A percentile compares a stretch with the other conserved stretches of the same genome.
Conservation (phyloP, 1,140 invertebrate species). For the Drosophila bipectinata region DNA sequence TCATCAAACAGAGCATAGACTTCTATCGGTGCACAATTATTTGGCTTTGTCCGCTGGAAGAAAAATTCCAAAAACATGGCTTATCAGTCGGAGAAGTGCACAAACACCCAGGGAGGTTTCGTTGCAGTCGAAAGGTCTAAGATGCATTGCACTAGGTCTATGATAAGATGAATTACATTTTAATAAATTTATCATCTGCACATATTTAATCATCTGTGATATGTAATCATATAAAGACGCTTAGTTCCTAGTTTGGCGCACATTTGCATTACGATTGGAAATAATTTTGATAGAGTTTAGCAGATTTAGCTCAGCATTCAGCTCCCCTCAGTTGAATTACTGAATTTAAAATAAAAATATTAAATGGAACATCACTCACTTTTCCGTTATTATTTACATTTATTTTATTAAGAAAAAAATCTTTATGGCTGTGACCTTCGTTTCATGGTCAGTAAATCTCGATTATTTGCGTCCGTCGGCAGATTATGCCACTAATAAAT, state of each 20-base stretch:
- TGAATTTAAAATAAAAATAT: not conserved
- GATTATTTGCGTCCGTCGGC: constrained; percentile 1
- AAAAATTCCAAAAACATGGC: constrained; percentile 34
- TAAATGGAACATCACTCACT: not conserved
- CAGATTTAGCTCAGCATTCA: no score
- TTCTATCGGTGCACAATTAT: constrained; percentile 43
- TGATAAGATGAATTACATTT: constrained; percentile 7
- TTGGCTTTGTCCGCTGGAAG: constrained; percentile 47
- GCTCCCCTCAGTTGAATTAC: no score
- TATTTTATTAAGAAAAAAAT: constrained; percentile 1
- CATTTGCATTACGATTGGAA: not conserved
- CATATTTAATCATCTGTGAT: no score
- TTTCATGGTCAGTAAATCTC: constrained; percentile 36
- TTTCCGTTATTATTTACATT: not conserved
- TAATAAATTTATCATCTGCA: not conserved
- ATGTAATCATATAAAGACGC: no score
- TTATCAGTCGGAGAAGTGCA: constrained; percentile 49
- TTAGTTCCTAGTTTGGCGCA: no score
- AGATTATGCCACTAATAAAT: constrained; percentile 12
- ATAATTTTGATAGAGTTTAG: no score
- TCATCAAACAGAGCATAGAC: not conserved
- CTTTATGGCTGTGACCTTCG: constrained; percentile 24
- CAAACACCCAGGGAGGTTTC: constrained; percentile 42
- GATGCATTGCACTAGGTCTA: constrained; percentile 10
- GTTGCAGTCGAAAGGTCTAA: constrained; percentile 24